A percentile compares a stretch with the other conserved stretches of the same genome.
These are phyloP conservation scores for Botrylloides violaceus DNA, from an alignment of 23 tunicate species.

Conservation along the genomic window DNA sequence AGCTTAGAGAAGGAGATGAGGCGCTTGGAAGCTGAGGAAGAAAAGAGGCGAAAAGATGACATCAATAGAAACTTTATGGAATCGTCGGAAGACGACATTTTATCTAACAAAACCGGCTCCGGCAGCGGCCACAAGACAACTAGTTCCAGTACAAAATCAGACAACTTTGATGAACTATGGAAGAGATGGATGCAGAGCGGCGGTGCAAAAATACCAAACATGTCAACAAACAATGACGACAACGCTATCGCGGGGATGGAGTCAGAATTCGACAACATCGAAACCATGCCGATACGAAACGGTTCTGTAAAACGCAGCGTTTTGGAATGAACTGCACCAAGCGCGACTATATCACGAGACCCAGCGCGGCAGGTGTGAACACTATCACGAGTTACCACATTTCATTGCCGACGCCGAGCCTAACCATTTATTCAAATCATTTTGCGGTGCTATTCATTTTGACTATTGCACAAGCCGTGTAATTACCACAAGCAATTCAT, in stretches of 20 bases:
- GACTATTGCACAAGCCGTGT: neutral
- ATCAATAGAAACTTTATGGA: constrained; percentile 20
- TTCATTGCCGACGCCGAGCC: neutral
- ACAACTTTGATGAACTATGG: constrained; percentile 21
- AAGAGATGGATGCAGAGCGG: constrained; percentile 20
- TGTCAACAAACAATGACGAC: neutral
- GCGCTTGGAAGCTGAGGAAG: constrained; percentile 39
- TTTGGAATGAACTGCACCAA: neutral
- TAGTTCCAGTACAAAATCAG: constrained; percentile 11
- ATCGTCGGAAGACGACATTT: constrained; percentile 9
- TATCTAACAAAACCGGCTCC: constrained; percentile 22
- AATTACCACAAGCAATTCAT: neutral
- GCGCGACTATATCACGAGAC: neutral
- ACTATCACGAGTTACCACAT: neutral
- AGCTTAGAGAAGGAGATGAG: constrained; percentile 22
- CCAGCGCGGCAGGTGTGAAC: neutral
- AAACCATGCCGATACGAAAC: neutral
- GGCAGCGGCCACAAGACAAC: constrained; percentile 17
- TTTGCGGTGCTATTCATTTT: neutral
- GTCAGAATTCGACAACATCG: neutral
- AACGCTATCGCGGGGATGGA: neutral
- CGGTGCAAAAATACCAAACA: neutral
- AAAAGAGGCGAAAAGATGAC: constrained; percentile 25
- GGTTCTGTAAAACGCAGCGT: neutral
- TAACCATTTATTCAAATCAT: neutral